Base-by-base conservation (phyloP, 2,888 invertebrate genomes). In the Leptopilina drosophilae region DNA sequence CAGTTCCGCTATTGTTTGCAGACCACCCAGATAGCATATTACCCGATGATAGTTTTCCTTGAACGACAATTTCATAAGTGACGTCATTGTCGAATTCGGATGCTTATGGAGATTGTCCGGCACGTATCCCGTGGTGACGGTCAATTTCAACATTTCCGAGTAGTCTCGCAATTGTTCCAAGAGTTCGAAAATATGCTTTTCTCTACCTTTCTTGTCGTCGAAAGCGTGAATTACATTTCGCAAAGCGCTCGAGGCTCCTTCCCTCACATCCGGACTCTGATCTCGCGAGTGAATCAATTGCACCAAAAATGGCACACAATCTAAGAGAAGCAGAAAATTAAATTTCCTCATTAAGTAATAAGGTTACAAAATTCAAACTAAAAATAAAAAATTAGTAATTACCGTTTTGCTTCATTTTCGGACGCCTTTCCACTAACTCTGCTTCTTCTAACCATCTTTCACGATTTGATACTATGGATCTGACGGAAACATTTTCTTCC, bases 31-130 rank as follows among this genome's bases (percentile, higher is more conserved):
- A 86, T 97, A 96, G 90, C 98, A 98, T 93, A 99, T 98, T 1
- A 98, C 98, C 91, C 97, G 97, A 26, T 99, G 94, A 90, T 98
- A 98, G 85, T 98, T 98, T 91, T 98, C 98, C 89, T 99, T 98
- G 92, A 99, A 99, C 0, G 98, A 98, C 33, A 98, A 93, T 91
- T 98, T 98, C 97, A 99, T 98, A 77, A 99, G 93, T 77, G 98
- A 97, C 5, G 98, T 98, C 80, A 98, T 96, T 69, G 97, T 97
- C 84, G 97, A 95, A 82, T 97, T 95, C 0, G 98, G 98, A 93
- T 98, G 98, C 81, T 95, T 95, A 82, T 96, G 96, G 15, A 95
- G 93, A 85, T 96, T 95, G 3, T 56, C 73, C 69, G 86, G 81
- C 0, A 84, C 77, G 53, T 88, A 87, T 11, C 86, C 86, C 0